Evolutionary conservation across 1,140 invertebrate genomes (phyloP), one percentile per base, ranked within the genome.

Genomic region (Laupala kohalensis): DNA sequence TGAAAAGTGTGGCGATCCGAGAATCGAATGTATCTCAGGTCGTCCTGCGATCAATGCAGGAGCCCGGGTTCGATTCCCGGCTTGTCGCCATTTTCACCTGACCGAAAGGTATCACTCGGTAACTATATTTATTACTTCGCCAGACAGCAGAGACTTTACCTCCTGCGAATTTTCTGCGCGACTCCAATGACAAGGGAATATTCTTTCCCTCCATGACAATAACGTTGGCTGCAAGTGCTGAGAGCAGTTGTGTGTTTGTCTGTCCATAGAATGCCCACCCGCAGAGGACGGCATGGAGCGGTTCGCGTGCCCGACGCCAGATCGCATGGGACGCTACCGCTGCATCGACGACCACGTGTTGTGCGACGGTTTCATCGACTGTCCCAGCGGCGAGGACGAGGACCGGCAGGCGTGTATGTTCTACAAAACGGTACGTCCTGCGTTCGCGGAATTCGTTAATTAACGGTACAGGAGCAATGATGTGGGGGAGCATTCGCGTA

Each of bases 271-370:
- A 80, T 97, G 95, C 83, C 94, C 94, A 71, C 88, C 92, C 71
- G 92, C 93, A 28, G 91, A 93, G 72, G 94, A 96, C 78, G 93
- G 93, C 71, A 94, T 96, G 90, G 94, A 96, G 79, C 85, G 94
- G 76, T 97, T 97, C 77, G 93, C 94, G 26, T 97, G 95, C 82
- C 95, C 95, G 19, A 91, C 92, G 23, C 90, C 94, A 0, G 94
- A 97, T 82, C 81, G 88, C 74, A 91, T 93, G 82, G 94, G 94
- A 53, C 86, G 94, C 74, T 97, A 95, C 82, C 89, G 93, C 74
- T 97, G 95, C 83, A 96, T 97, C 82, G 94, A 96, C 81, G 95
- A 96, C 83, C 94, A 96, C 81, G 93, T 94, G 72, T 86, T 97
- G 25, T 97, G 94, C 82, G 93, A 97, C 81, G 94, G 94, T 65